Evolutionary conservation across 2,888 invertebrate species (phyloP), one percentile per base, ranked within the genome.

Genomic region (Phortica okadai): DNA sequence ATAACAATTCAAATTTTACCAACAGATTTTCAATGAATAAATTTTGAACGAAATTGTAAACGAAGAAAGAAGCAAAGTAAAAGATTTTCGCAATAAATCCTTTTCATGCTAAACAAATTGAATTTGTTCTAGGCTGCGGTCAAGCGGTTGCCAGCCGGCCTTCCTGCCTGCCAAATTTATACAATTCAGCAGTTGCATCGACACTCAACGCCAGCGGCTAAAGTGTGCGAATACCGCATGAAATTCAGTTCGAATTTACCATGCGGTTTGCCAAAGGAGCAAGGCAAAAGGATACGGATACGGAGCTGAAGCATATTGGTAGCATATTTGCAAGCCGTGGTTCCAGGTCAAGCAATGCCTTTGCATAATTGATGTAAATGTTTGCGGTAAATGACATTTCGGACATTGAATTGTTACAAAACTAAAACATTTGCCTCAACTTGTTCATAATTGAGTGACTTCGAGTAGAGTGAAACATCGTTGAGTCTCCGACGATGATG

Each of bases 361-460:
- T 21, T 88, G 88, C 88, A 88, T 88, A 88, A 88, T 88, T 87
- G 89, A 88, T 89, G 86, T 83, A 83, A 85, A 84, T 84, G 86
- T 82, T 88, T 88, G 89, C 79, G 87, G 81, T 78, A 76, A 78
- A 77, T 77, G 62, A 64, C 72, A 78, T 50, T 50, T 50, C 50
- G 10, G 50, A 50, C 33, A 33, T 50, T 50, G 10, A 50, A 50
- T 14, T 50, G 50, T 50, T 50, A 8, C 10, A 14, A 50, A 41
- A 41, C 41, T 66, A 11, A 16, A 42, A 41, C 41, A 42, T 14
- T 14, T 41, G 41, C 41, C 50, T 50, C 50, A 50, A 50, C 14
- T 50, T 50, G 50, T 50, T 50, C 59, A 59, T 74, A 74, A 62
- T 58, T 76, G 50, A 73, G 73, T 77, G 73, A 73, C 56, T 75